These are phyloP conservation scores for Chelidonichthys spinosus DNA, from an alignment of 2,797 vertebrate genomes.

Conservation along the genomic window DNA sequence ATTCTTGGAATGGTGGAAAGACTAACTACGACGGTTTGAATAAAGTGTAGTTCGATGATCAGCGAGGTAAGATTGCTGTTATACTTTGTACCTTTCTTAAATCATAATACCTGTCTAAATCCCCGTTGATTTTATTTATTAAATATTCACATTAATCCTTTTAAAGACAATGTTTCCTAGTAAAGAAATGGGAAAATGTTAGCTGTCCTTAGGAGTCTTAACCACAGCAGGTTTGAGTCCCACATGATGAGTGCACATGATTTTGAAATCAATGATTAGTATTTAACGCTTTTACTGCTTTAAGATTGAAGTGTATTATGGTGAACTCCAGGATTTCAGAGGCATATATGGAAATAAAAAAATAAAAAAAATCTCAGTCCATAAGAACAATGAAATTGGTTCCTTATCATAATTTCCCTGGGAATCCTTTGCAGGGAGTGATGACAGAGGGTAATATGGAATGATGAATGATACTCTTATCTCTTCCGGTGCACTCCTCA, in stretches of 20 bases:
- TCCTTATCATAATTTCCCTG: slow-evolving; percentile 53
- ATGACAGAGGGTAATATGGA: slow-evolving; percentile 49
- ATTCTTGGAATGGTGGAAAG: too few species aligned
- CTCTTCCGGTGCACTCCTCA: slow-evolving; percentile 57
- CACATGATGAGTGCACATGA: slow-evolving; percentile 1
- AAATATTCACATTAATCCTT: neutral
- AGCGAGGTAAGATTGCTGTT: too few species aligned
- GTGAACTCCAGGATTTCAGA: slow-evolving; percentile 26
- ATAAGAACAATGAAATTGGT: slow-evolving; percentile 33
- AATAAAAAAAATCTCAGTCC: slow-evolving; percentile 13
- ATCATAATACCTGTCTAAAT: too few species aligned
- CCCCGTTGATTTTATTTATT: neutral
- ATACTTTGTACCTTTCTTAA: too few species aligned
- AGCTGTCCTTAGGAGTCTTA: slow-evolving; percentile 15
- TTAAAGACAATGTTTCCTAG: slow-evolving; percentile 1
- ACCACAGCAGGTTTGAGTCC: neutral
- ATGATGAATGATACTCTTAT: slow-evolving; percentile 67
- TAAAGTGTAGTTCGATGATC: too few species aligned
- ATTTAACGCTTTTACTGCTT: slow-evolving; percentile 25
- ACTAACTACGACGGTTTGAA: too few species aligned
- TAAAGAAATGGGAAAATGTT: slow-evolving; percentile 3
- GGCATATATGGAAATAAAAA: neutral
- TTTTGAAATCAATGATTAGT: slow-evolving; percentile 34
- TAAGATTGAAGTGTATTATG: slow-evolving; percentile 16
- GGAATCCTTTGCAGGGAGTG: slow-evolving; percentile 52